A percentile compares a stretch with the other conserved stretches of the same genome.
phyloP scores from a whole-genome alignment of 2,113 vertebrate genomes.

The Podarcis cretensis region DNA sequence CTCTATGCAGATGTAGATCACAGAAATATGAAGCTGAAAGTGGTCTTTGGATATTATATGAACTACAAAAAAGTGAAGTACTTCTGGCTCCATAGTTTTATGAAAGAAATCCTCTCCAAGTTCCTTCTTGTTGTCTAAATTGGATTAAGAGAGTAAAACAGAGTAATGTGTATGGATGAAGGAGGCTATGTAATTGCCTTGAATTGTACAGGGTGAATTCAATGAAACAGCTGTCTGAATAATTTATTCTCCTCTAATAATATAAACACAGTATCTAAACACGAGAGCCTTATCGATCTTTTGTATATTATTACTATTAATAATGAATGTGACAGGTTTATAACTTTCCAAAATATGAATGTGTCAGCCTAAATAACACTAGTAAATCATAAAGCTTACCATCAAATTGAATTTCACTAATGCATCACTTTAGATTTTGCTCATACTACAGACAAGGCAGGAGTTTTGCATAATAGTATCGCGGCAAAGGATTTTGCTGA shows the following conservation, averaged over 20 bases:
- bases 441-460: slow-evolving; percentile 28
- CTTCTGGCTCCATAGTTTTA: not conserved
- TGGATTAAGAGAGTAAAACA: slow-evolving; percentile 4
- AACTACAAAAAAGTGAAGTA: not conserved
- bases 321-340: slow-evolving; percentile 61
- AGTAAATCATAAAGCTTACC: slow-evolving; percentile 38
- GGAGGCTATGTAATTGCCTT: slow-evolving; percentile 23
- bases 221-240: slow-evolving; percentile 51
- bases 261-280: slow-evolving; percentile 52
- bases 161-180: not conserved
- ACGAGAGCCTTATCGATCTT: slow-evolving; percentile 63
- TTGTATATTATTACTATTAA: slow-evolving; percentile 61
- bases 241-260: slow-evolving; percentile 59
- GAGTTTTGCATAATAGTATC: slow-evolving; percentile 52
- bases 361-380: slow-evolving; percentile 50
- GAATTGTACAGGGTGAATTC: slow-evolving; percentile 33
- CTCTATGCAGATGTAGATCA: not conserved
- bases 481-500: not conserved
- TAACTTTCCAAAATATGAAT: slow-evolving; percentile 64
- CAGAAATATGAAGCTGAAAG: not conserved
- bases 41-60: not conserved
- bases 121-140: not conserved
- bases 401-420: slow-evolving; percentile 49
- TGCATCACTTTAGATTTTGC: slow-evolving; percentile 46
- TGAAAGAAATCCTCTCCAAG: not conserved